Evolutionary conservation across 2,888 invertebrate genomes (phyloP).

Genomic region (Nephrotoma flavescens): DNA sequence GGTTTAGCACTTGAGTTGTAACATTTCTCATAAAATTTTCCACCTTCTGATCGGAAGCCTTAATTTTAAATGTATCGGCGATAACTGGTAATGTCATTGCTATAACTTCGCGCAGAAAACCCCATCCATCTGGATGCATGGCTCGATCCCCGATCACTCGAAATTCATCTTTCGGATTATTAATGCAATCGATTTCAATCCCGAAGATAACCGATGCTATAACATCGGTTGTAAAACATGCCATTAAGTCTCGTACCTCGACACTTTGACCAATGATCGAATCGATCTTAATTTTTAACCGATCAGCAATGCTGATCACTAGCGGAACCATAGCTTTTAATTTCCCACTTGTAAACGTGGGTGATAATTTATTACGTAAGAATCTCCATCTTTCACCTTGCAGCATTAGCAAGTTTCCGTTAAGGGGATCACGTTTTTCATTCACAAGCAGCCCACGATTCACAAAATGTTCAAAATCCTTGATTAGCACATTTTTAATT

Average conservation of each 20-base stretch:
- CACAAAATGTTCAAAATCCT: constrained; percentile 43
- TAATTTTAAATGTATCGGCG: constrained; percentile 10
- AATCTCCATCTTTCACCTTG: constrained; percentile 42
- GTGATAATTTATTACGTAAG: constrained; percentile 40
- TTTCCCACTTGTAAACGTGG: constrained; percentile 46
- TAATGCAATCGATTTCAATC: constrained; percentile 18
- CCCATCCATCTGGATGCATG: constrained; percentile 16
- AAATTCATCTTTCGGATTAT: constrained; percentile 17
- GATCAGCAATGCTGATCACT: constrained; percentile 35
- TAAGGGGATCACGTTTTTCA: constrained; percentile 38
- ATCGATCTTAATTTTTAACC: constrained; percentile 32
- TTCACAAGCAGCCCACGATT: constrained; percentile 41
- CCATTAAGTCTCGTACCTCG: constrained; percentile 27
- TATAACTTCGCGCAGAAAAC: constrained; percentile 14
- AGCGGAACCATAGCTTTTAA: constrained; percentile 42
- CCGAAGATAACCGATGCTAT: constrained; percentile 26
- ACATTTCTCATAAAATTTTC: constrained; percentile 22
- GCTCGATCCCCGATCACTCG: constrained; percentile 9
- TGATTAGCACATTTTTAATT: constrained; percentile 39
- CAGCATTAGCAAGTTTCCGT: constrained; percentile 39
- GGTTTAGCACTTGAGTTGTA: constrained; percentile 20
- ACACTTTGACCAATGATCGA: constrained; percentile 22
- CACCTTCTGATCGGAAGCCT: constrained; percentile 14
- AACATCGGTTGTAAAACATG: constrained; percentile 23
- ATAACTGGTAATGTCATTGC: constrained; percentile 10